Conservation (phyloP, 2,113 vertebrate genomes). For the Saguinus midas region DNA sequence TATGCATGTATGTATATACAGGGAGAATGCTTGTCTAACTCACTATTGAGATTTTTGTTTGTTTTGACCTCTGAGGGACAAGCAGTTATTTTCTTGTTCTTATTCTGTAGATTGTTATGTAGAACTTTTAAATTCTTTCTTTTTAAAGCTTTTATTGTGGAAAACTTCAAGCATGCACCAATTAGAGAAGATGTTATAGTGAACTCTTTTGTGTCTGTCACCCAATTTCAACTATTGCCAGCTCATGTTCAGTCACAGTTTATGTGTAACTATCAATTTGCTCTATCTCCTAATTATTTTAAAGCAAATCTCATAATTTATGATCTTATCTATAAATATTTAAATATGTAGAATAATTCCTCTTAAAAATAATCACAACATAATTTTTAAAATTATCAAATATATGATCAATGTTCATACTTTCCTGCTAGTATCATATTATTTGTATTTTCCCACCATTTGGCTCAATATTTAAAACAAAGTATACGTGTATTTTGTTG, state of each 20-base stretch:
- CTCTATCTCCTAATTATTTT: not conserved
- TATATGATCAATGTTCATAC: not conserved
- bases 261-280: not conserved
- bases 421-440: not conserved
- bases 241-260: not conserved
- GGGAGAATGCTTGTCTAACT: not conserved
- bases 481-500: not conserved
- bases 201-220: conserved; percentile 30
- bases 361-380: conserved; percentile 37
- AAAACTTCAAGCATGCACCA: conserved; percentile 24
- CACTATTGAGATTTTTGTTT: conserved; percentile 30
- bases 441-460: not conserved
- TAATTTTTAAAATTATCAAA: not conserved
- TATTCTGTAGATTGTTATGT: not conserved
- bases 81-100: not conserved
- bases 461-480: conserved; percentile 14
- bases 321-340: not conserved
- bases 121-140: conserved; percentile 5
- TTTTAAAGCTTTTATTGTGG: conserved; percentile 4
- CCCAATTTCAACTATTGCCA: not conserved
- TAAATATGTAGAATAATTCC: not conserved
- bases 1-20: not conserved
- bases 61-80: conserved; percentile 26
- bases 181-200: not conserved
- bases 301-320: conserved; percentile 23